Conservation (phyloP, 2,888 invertebrate species). For the Ethmia dodecea region DNA sequence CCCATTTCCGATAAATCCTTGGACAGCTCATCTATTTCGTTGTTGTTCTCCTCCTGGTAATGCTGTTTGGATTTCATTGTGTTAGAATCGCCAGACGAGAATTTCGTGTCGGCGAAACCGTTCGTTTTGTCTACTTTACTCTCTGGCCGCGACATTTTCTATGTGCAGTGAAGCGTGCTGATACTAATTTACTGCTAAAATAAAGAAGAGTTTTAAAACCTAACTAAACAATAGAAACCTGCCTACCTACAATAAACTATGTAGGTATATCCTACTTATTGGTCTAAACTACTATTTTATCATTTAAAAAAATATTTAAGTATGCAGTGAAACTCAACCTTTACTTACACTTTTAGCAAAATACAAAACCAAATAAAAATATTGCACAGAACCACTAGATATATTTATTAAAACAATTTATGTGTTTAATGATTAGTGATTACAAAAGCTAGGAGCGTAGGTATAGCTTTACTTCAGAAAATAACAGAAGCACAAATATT, state of each 20-base stretch:
- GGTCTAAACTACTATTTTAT: too few relatives aligned
- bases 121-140: slow-evolving; percentile 38
- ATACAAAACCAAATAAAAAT: neutral
- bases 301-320: too few relatives aligned
- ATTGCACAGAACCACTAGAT: neutral
- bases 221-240: neutral
- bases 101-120: slow-evolving; percentile 49
- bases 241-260: too few relatives aligned
- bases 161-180: slow-evolving; percentile 53
- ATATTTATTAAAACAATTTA: neutral
- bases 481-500: slow-evolving; percentile 15
- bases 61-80: slow-evolving; percentile 48
- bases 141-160: slow-evolving; percentile 51
- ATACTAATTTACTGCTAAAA: slow-evolving; percentile 37
- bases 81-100: slow-evolving; percentile 61
- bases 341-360: too few relatives aligned
- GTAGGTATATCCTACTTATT: too few relatives aligned
- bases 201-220: slow-evolving; percentile 14
- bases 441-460: neutral
- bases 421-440: neutral
- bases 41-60: slow-evolving; percentile 67
- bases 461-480: neutral
- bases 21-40: slow-evolving; percentile 63
- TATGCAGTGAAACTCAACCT: too few relatives aligned
- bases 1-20: slow-evolving; percentile 68